Conservation (phyloP, 64 coral and sea anemone species). For the Astreopora myriophthalma region DNA sequence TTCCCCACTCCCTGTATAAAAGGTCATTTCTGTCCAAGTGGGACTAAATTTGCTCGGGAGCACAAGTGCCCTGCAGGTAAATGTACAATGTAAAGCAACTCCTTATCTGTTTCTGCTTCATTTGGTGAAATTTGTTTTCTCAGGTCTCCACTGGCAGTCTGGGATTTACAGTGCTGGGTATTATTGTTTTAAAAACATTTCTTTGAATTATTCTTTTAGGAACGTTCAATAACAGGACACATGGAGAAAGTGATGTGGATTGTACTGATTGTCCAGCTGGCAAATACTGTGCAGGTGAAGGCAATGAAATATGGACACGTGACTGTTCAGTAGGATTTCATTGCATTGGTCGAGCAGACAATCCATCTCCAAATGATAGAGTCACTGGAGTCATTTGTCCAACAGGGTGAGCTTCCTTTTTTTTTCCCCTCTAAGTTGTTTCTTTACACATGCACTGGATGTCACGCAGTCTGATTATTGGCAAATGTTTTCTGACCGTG, state of each 20-base stretch:
- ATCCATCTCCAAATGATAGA: constrained; percentile 71
- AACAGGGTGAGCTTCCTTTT: constrained; percentile 57
- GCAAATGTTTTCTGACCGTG: too few relatives aligned
- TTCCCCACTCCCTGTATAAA: constrained; percentile 77
- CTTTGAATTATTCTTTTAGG: constrained; percentile 22
- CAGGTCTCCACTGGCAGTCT: too few relatives aligned
- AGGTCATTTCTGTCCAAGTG: constrained; percentile 88
- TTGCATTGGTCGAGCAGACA: constrained; percentile 75
- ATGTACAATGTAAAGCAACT: neutral
- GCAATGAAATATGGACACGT: constrained; percentile 80
- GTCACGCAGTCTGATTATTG: too few relatives aligned
- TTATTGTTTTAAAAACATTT: neutral
- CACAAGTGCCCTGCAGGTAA: constrained; percentile 80
- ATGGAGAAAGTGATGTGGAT: constrained; percentile 56
- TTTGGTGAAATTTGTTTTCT: too few relatives aligned
- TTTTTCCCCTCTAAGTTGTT: neutral
- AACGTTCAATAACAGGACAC: constrained; percentile 80
- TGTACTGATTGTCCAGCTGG: constrained; percentile 86
- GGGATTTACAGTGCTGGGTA: too few relatives aligned
- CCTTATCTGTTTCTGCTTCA: neutral
- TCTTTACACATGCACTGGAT: neutral
- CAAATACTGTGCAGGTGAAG: constrained; percentile 85
- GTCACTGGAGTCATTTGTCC: constrained; percentile 82
- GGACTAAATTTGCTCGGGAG: constrained; percentile 80
- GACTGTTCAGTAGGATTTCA: constrained; percentile 82